phyloP scores from a whole-genome alignment of 2,888 invertebrate genomes.

The Brenthis hecate region DNA sequence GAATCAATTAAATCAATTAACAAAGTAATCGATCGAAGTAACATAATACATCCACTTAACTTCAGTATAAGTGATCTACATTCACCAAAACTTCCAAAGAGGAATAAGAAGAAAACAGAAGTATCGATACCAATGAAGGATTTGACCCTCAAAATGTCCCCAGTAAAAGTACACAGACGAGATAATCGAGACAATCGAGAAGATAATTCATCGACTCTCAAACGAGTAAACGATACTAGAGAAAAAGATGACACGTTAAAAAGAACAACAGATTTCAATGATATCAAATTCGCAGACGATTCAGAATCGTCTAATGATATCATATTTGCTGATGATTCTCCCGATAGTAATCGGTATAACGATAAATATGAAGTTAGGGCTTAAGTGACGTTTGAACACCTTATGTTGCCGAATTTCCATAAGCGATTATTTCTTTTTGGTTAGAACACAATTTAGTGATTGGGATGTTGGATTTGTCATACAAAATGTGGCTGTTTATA shows the following conservation, averaged over 20 bases:
- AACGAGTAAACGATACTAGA: slow-evolving; percentile 85
- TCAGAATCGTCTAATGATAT: slow-evolving; percentile 81
- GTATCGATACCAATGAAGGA: slow-evolving; percentile 72
- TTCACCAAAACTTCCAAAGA: slow-evolving; percentile 64
- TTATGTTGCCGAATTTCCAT: background rate
- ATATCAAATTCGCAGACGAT: slow-evolving; percentile 88
- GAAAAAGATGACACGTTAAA: slow-evolving; percentile 84
- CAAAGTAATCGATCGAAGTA: slow-evolving; percentile 65
- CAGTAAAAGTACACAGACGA: slow-evolving; percentile 65
- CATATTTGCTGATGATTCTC: slow-evolving; percentile 75
- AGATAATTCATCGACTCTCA: slow-evolving; percentile 70
- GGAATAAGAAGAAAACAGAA: slow-evolving; percentile 63
- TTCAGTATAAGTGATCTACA: slow-evolving; percentile 77
- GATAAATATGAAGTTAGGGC: slow-evolving; percentile 70
- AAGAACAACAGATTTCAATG: slow-evolving; percentile 82
- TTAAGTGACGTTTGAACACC: slow-evolving; percentile 42
- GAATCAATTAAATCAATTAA: slow-evolving; percentile 66
- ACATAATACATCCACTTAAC: slow-evolving; percentile 76
- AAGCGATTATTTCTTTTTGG: slow-evolving; percentile 1
- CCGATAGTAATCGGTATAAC: slow-evolving; percentile 71
- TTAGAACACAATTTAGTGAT: background rate
- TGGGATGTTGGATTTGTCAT: background rate
- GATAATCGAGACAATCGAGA: slow-evolving; percentile 55
- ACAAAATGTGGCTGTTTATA: background rate
- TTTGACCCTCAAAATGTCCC: slow-evolving; percentile 65